Evolutionary conservation across 2,797 vertebrate genomes (phyloP).

Genomic region (Squalus acanthias): DNA sequence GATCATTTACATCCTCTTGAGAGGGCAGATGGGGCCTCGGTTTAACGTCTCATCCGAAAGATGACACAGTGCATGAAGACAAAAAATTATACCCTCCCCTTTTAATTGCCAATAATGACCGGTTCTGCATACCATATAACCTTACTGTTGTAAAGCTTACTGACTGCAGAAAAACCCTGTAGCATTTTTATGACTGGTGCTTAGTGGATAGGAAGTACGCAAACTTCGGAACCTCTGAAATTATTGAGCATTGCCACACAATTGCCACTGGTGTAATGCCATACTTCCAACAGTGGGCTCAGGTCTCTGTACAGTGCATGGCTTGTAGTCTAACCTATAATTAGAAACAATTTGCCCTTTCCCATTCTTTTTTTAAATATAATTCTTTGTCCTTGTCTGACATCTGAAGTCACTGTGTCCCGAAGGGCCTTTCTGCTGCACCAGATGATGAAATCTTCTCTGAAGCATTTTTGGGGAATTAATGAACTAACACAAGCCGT

Average conservation of each 20-base stretch:
- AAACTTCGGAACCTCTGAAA: neutral
- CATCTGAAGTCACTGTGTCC: neutral
- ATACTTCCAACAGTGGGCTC: neutral
- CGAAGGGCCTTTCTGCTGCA: neutral
- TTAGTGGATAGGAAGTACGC: neutral
- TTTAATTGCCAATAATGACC: neutral
- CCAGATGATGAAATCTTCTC: constrained; percentile 2
- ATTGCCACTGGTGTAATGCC: neutral
- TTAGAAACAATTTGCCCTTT: constrained; percentile 27
- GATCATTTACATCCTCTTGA: neutral
- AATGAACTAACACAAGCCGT: neutral
- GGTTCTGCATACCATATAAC: neutral
- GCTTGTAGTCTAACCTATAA: neutral
- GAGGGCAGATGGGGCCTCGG: neutral
- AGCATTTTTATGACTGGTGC: neutral
- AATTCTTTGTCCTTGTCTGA: neutral
- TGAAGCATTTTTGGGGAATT: neutral
- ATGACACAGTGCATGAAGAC: neutral
- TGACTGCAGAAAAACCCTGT: neutral
- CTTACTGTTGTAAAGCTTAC: neutral
- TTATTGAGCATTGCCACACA: neutral
- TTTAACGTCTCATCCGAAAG: neutral
- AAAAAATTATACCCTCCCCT: neutral
- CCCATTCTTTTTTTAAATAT: neutral
- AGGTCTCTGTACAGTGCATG: neutral